Conservation (phyloP, 1,140 invertebrate genomes). For the Bacillus rossius region DNA sequence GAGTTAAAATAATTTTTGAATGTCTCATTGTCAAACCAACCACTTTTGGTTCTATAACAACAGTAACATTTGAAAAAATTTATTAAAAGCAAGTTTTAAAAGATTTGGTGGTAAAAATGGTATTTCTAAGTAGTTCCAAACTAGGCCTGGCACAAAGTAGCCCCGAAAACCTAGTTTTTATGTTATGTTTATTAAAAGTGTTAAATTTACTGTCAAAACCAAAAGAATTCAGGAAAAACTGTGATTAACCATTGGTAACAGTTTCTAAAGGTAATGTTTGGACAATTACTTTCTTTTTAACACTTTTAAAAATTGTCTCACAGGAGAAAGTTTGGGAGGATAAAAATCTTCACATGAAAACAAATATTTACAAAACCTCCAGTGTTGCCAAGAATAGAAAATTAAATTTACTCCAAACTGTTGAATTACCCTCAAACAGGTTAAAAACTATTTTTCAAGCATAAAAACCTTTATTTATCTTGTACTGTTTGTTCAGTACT, state of each 20-base stretch:
- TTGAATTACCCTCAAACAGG: constrained; percentile 9
- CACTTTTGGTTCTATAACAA: constrained; percentile 25
- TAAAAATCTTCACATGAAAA: constrained; percentile 5
- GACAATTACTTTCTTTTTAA: constrained; percentile 10
- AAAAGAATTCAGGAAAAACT: constrained; percentile 1
- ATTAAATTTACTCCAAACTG: constrained; percentile 9
- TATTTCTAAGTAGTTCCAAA: not conserved
- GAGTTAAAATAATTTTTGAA: constrained; percentile 36
- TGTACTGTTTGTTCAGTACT: constrained; percentile 8
- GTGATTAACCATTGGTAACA: constrained; percentile 11
- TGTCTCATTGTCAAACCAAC: constrained; percentile 34
- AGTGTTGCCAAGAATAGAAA: constrained; percentile 12
- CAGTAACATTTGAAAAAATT: not conserved
- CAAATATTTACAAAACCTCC: constrained; percentile 1
- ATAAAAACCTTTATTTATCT: constrained; percentile 8
- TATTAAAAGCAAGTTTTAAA: not conserved
- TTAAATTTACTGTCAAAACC: constrained; percentile 6
- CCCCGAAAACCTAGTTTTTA: constrained; percentile 6
- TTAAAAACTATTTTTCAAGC: constrained; percentile 4
- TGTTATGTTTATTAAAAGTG: not conserved
- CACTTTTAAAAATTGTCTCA: not conserved
- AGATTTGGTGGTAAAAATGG: not conserved
- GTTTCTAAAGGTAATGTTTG: constrained; percentile 5
- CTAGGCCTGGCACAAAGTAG: constrained; percentile 8
- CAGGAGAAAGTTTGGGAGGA: constrained; percentile 3